Conservation (phyloP, 2,113 vertebrate species). For the Psettodes erumei region DNA sequence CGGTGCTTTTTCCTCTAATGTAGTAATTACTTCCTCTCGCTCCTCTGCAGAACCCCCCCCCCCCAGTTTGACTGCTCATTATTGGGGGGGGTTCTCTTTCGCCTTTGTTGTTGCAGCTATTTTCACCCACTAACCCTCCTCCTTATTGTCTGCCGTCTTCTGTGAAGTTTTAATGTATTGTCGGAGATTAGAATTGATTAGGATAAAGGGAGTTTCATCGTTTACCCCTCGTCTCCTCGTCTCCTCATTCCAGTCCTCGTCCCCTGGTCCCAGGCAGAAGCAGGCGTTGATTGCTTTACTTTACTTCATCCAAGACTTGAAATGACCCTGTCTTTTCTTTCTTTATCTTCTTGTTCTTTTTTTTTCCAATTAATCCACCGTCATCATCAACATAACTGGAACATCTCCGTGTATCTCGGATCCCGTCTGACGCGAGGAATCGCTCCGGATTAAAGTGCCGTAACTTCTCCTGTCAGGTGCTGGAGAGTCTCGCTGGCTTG, state of each 20-base stretch:
- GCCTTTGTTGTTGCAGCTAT: conserved; percentile 38
- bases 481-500: not conserved
- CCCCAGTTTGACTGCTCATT: conserved; percentile 23
- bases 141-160: conserved; percentile 9
- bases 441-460: not conserved
- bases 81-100: conserved; percentile 37
- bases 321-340: not conserved
- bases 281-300: not conserved
- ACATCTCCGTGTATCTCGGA: not conserved
- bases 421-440: not conserved
- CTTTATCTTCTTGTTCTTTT: not conserved
- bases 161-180: conserved; percentile 4
- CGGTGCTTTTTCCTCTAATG: conserved; percentile 41
- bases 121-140: conserved; percentile 20
- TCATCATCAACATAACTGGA: no score
- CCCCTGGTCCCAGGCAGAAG: not conserved
- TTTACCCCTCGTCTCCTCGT: not conserved
- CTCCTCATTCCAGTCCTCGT: not conserved
- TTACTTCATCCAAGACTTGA: not conserved
- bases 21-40: conserved; percentile 62
- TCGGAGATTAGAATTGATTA: not conserved
- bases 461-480: not conserved
- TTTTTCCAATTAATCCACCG: not conserved
- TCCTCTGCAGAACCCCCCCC: conserved; percentile 17
- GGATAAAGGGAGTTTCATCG: not conserved